phyloP scores from a whole-genome alignment of 2,797 vertebrate genomes.

The Enteromius paludinosus region DNA sequence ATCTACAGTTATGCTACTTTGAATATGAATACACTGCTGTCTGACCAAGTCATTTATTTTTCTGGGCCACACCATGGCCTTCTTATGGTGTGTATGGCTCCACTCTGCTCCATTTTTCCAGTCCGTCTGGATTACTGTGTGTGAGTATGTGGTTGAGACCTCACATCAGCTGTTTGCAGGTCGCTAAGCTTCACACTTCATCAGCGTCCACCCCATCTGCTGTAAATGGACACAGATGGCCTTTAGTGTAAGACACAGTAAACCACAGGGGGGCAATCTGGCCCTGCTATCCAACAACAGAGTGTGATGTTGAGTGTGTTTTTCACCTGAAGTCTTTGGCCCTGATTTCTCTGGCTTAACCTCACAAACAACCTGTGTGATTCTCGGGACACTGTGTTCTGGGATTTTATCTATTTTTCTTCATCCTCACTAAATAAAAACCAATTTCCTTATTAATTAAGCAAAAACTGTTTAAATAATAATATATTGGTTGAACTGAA shows the following conservation, averaged over 20 bases:
- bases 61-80: not conserved
- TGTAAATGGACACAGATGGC: constrained; percentile 76
- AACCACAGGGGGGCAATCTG: constrained; percentile 64
- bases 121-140: constrained; percentile 22
- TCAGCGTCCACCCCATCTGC: constrained; percentile 73
- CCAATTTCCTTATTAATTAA: not conserved
- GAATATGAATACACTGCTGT: not conserved
- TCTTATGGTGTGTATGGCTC: not conserved
- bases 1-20: not conserved
- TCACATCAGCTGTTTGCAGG: constrained; percentile 57
- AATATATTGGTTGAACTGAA: not conserved
- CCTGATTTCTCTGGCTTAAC: constrained; percentile 23
- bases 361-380: constrained; percentile 22
- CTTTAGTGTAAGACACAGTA: constrained; percentile 66
- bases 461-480: not conserved
- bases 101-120: constrained; percentile 22
- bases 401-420: not conserved
- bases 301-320: constrained; percentile 14
- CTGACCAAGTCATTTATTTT: not conserved
- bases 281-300: constrained; percentile 17
- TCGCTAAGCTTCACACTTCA: constrained; percentile 64
- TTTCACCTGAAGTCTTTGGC: constrained; percentile 34
- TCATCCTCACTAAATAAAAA: not conserved
- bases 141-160: constrained; percentile 52
- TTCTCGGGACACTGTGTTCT: not conserved